Base-by-base conservation (phyloP, 2,888 invertebrate genomes). In the Microplitis manilae region DNA sequence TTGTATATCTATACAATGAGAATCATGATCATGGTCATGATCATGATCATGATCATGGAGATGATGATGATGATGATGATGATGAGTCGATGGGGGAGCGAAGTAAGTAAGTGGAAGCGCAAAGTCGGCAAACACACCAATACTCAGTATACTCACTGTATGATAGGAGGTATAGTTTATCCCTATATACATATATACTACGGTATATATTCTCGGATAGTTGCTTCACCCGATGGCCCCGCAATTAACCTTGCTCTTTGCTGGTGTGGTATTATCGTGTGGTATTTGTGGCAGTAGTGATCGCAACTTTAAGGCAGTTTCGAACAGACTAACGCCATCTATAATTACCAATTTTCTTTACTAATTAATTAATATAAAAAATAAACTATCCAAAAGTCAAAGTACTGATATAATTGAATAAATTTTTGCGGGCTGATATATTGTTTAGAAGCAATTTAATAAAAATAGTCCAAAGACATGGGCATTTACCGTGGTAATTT, bases 161-260 rank as follows among this genome's bases (percentile, higher is more conserved):
- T 73, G 68, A 75, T 38, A 62, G 62, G 30, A 62, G 62, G 30
- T 41, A 13, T 50, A 50, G 9, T 50, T 50, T 50, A 59, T 60
- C 17, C 50, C 60, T 30, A 70, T 59, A 59, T 41, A 70, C 15
- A 61, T 69, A 62, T 62, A 75, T 69, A 41, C 62, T 68, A 68
- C 68, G 68, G 68, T 75, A 75, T 30, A 30, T 30, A 30, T 4
- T 30, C 69, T 69, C 62, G 75, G 61, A 68, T 77, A 78, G 81
- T 77, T 75, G 64, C 68, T 71, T 60, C 65, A 76, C 74, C 41
- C 81, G 81, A 80, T 77, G 80, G 70, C 81, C 81, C 72, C 79
- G 78, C 81, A 78, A 84, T 84, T 84, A 84, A 84, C 84, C 82
- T 73, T 50, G 64, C 77, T 79, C 79, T 81, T 79, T 69, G 50